Conservation (phyloP, 2,113 vertebrate genomes). For the Cyprinodon variegatus region DNA sequence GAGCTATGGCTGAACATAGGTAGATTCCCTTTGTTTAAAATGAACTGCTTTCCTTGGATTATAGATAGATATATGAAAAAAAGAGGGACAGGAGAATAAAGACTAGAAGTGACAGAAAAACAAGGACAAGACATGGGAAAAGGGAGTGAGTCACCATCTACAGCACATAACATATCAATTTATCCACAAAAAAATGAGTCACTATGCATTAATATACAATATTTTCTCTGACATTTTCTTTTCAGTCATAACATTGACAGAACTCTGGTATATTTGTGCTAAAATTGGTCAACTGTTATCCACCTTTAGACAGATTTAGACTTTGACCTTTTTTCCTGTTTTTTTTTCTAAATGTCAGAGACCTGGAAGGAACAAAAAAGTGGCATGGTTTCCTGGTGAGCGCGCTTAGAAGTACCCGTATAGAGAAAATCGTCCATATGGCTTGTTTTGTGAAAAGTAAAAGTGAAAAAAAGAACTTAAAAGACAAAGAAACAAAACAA, state of each 20-base stretch:
- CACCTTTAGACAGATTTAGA: conserved; percentile 3
- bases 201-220: conserved; percentile 14
- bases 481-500: no score
- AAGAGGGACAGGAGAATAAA: conserved; percentile 39
- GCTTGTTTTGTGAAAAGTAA: conserved; percentile 5
- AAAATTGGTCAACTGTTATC: conserved; percentile 1
- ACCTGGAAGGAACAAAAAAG: neutral
- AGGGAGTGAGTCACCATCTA: conserved; percentile 53
- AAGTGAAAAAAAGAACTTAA: no score
- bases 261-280: conserved; percentile 7
- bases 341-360: neutral
- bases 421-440: conserved; percentile 13
- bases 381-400: neutral
- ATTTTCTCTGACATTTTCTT: conserved; percentile 15
- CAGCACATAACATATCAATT: conserved; percentile 37
- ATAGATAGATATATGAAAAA: conserved; percentile 14
- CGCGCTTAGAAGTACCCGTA: neutral
- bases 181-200: conserved; percentile 55
- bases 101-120: conserved; percentile 46
- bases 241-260: conserved; percentile 10
- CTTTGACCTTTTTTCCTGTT: neutral
- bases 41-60: conserved; percentile 59
- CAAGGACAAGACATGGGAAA: conserved; percentile 35
- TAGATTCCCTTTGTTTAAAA: conserved; percentile 54
- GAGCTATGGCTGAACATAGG: conserved; percentile 47